Evolutionary conservation across 2,888 invertebrate species (phyloP), one percentile per base, ranked within the genome.

Genomic region (Folsomia manolachei): DNA sequence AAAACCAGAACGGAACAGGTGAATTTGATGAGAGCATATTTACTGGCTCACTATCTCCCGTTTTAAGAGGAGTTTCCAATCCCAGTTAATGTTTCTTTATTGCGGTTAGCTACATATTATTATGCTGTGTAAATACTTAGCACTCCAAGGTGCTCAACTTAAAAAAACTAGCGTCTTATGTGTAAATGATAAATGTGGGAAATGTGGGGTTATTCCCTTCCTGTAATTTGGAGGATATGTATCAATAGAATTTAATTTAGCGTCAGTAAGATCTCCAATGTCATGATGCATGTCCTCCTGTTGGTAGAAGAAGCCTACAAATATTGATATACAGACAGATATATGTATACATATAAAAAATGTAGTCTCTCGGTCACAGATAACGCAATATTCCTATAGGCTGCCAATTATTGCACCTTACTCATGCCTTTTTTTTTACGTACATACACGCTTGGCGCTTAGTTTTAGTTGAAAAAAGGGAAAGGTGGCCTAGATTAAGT

Each of bases 211-310:
- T 56, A 14, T 56, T 56, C 56, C 19, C 56, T 56, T 56, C 56
- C 56, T 56, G 56, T 56, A 56, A 56, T 56, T 56, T 56, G 56
- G 56, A 56, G 39, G 39, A 39, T 39, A n/a, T n/a, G n/a, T n/a
- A 39, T 39, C 39, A 39, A 39, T 39, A 39, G 39, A 39, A 39
- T 9, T n/a, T 39, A 39, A 39, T 39, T 39, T 39, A 39, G 39
- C 39, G 39, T 39, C 39, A 56, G 56, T n/a, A 19, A 56, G 56
- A 56, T 56, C 56, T 56, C 56, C 56, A 56, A 56, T 56, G 56
- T 56, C 56, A 56, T 56, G 56, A 39, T 4, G 14, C 39, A 39
- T 39, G 39, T 39, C 14, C 39, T 56, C n/a, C 21, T 18, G n/a
- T n/a, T n/a, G n/a, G n/a, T n/a, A n/a, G n/a, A n/a, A n/a, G n/a